Evolutionary conservation across 2,888 invertebrate genomes (phyloP), one percentile per base, ranked within the genome.

Genomic region (Cheilosia vulpina): DNA sequence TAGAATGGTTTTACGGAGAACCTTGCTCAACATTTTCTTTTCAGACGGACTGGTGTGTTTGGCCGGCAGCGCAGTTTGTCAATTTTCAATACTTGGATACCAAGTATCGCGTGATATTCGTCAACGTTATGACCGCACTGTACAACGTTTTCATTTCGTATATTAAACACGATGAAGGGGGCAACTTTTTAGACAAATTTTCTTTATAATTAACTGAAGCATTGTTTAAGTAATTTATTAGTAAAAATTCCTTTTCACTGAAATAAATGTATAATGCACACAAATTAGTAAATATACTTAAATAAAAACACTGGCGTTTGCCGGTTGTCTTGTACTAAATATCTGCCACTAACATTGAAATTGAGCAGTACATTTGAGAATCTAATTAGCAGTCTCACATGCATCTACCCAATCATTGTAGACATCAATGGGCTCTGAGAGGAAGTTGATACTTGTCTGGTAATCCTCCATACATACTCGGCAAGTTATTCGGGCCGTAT

Each of bases 331-430:
- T 31, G 31, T 31, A 52, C 66, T 75, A 50, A 68, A 45, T 47
- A 45, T 47, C 47, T 47, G 9, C 17, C 17, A 47, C 4, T 9
- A 47, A 47, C 6, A 47, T n/a, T 2, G 9, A 17, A 19, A 9
- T 9, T 17, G 17, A 47, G 17, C 13, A 11, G 7, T 7, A 19
- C 17, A 31, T 31, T 60, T 43, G 24, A 43, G 57, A 63, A 57
- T 6, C 43, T 68, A 95, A 92, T 98, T 99, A 73, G 98, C 99
- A 89, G 94, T 95, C 94, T 99, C 99, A 93, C 99, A 99, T 0
- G 99, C 99, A 94, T 99, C 99, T 82, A 99, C 98, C 99, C 99
- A 99, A 92, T 99, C 99, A 93, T 99, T 98, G 92, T 99, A 99
- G 17, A 99, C 99, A 94, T 99, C 99, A 88, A 99, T 96, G 6